These are phyloP conservation scores for Acromyrmex echinatior DNA, from an alignment of 1,140 invertebrate genomes.

Conservation along the genomic window DNA sequence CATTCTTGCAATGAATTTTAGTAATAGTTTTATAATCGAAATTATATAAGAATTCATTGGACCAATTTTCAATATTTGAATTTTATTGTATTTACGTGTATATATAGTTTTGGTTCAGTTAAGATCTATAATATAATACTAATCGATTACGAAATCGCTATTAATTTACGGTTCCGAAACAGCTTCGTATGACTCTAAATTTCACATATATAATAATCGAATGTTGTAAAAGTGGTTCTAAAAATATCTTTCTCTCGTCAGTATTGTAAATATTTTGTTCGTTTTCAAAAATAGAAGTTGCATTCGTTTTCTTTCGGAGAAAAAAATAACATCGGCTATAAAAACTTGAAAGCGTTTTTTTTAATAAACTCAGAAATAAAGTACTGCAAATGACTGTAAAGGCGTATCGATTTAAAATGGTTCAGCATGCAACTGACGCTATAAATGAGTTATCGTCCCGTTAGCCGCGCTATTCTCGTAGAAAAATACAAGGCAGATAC, in stretches of 20 bases:
- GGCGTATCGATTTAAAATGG: conserved; percentile 48
- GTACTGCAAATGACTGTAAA: not conserved
- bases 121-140: not conserved
- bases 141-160: not conserved
- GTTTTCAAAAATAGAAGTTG: conserved; percentile 12
- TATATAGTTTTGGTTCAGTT: too few relatives aligned
- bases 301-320: not conserved
- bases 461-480: not conserved
- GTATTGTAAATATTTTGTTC: conserved; percentile 2
- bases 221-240: not conserved
- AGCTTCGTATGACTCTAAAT: not conserved
- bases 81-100: too few relatives aligned
- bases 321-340: conserved; percentile 30
- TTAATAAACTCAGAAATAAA: conserved; percentile 45
- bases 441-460: conserved; percentile 40
- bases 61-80: too few relatives aligned
- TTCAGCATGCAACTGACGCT: conserved; percentile 10
- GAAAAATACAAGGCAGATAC: conserved; percentile 2
- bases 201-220: not conserved
- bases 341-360: not conserved
- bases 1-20: too few relatives aligned
- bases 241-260: not conserved
- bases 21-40: too few relatives aligned
- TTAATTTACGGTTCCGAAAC: not conserved
- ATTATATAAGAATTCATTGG: too few relatives aligned